phyloP scores from a whole-genome alignment of 2,888 invertebrate species.

The Ligdia adustata region DNA sequence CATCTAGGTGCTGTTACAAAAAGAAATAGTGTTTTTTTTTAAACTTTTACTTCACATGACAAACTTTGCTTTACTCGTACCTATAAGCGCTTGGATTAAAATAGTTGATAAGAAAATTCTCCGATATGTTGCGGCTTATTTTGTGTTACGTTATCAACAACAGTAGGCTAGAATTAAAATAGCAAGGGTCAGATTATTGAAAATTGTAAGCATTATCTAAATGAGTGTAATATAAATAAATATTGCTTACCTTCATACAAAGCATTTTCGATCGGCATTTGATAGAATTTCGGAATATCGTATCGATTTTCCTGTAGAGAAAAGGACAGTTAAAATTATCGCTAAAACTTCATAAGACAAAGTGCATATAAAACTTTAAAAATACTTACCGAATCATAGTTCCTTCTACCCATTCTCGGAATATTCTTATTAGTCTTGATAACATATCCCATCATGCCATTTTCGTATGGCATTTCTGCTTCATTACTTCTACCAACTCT shows the following conservation, averaged over 20 bases:
- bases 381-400: conserved; percentile 71
- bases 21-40: too few species aligned
- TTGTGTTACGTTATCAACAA: too few species aligned
- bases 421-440: conserved; percentile 78
- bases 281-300: conserved; percentile 73
- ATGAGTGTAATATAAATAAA: conserved; percentile 25
- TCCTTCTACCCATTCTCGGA: conserved; percentile 76
- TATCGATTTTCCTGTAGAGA: conserved; percentile 66
- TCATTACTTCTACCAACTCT: conserved; percentile 76
- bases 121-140: too few species aligned
- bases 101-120: too few species aligned
- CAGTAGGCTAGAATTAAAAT: too few species aligned
- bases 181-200: too few species aligned
- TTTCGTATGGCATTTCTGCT: conserved; percentile 62
- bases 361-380: not conserved
- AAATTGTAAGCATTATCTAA: too few species aligned
- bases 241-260: conserved; percentile 53
- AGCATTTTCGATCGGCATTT: conserved; percentile 53
- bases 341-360: not conserved
- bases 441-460: conserved; percentile 71
- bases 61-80: too few species aligned
- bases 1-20: too few species aligned
- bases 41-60: too few species aligned
- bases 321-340: conserved; percentile 1
- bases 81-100: too few species aligned